Conservation (phyloP, 2,113 vertebrate species). For the Shinisaurus crocodilurus region DNA sequence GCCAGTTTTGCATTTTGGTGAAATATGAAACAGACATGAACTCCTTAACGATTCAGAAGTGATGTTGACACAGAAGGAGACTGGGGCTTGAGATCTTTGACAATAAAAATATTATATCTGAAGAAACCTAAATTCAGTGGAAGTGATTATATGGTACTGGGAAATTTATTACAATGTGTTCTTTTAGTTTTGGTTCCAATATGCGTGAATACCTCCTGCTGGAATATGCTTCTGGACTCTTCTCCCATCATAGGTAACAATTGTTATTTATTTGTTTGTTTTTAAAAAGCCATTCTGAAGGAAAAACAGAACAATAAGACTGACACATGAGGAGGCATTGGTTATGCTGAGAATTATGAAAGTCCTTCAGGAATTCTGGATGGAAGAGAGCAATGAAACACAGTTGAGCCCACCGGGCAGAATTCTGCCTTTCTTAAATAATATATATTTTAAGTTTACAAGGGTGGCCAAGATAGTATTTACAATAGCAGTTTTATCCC, state of each 20-base stretch:
- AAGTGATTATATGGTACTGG: neutral
- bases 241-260: slow-evolving; percentile 92
- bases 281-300: neutral
- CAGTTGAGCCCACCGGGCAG: neutral
- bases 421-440: neutral
- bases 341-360: neutral
- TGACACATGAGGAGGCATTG: neutral
- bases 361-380: neutral
- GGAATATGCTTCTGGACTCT: slow-evolving; percentile 95
- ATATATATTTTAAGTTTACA: neutral
- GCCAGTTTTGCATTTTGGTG: neutral
- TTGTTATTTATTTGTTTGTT: neutral
- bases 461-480: neutral
- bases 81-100: neutral
- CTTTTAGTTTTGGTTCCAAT: slow-evolving; percentile 92
- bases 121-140: neutral
- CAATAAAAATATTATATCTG: neutral
- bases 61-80: too few species aligned
- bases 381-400: neutral
- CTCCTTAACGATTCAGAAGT: neutral
- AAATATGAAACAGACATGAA: neutral
- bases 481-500: neutral
- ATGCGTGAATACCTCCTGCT: slow-evolving; percentile 96
- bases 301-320: neutral
- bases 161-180: neutral